phyloP scores from a whole-genome alignment of 2,797 vertebrate species.

The Periparus ater region DNA sequence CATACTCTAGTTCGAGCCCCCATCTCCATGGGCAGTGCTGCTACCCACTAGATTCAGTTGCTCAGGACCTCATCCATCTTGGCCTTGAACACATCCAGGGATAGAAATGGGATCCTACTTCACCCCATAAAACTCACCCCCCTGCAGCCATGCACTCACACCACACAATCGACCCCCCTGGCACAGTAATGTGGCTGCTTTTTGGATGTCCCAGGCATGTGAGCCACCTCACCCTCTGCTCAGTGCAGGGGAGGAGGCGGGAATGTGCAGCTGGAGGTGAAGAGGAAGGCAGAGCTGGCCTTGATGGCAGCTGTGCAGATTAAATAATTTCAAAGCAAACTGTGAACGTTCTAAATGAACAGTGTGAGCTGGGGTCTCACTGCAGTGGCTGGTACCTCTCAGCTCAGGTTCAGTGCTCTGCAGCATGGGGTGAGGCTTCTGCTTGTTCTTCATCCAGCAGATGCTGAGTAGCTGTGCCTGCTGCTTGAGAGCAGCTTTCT shows the following conservation, averaged over 20 bases:
- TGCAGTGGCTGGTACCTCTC: background rate
- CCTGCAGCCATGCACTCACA: background rate
- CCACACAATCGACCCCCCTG: background rate
- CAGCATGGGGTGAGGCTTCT: fast-evolving
- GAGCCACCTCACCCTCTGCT: background rate
- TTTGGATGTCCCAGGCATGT: background rate
- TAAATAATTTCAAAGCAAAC: background rate
- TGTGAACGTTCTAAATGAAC: background rate
- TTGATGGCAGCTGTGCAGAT: background rate
- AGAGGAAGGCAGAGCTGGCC: background rate
- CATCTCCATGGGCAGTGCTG: background rate
- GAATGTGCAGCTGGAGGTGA: background rate
- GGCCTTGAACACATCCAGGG: background rate
- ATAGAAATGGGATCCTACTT: background rate
- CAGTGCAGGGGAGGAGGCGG: background rate
- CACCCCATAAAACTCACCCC: background rate
- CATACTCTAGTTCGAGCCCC: background rate
- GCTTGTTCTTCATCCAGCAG: background rate
- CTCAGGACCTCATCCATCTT: background rate
- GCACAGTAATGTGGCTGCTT: background rate
- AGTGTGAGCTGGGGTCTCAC: background rate
- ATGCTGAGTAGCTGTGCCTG: background rate
- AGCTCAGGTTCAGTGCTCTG: background rate
- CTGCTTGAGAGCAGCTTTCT: background rate
- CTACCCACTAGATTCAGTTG: background rate